Conservation (phyloP, 1,140 invertebrate species). For the Trichonephila clavata region DNA sequence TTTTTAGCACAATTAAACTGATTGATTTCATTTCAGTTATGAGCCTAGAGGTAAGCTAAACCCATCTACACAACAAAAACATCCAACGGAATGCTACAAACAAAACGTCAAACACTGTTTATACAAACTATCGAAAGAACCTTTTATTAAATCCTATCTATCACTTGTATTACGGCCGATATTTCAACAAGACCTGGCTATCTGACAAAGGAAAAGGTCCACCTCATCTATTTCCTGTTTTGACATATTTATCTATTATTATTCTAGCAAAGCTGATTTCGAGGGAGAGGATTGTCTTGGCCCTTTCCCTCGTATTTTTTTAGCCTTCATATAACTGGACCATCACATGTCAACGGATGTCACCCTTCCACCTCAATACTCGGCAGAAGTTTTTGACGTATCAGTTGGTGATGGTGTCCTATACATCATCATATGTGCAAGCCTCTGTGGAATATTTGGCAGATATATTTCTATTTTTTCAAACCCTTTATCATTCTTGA, state of each 20-base stretch:
- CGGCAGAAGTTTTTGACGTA: neutral
- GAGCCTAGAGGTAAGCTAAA: no score
- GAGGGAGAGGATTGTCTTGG: neutral
- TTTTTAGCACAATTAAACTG: no score
- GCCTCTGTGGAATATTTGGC: slow-evolving; percentile 24
- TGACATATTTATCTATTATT: slow-evolving; percentile 39
- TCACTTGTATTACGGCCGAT: neutral
- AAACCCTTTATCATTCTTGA: neutral
- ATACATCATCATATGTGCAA: neutral
- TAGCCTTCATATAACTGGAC: neutral
- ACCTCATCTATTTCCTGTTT: slow-evolving; percentile 23
- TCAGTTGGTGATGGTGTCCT: neutral
- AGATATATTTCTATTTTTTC: neutral
- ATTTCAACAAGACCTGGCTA: neutral
- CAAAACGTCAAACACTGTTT: no score
- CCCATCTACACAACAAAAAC: no score
- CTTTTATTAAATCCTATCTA: slow-evolving; percentile 8
- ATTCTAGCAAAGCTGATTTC: slow-evolving; percentile 17
- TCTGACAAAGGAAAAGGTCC: neutral
- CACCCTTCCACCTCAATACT: neutral
- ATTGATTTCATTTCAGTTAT: no score
- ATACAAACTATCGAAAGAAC: neutral
- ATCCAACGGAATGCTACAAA: no score
- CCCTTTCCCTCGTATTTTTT: neutral
- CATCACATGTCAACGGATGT: neutral